Evolutionary conservation across 2,113 vertebrate species (phyloP), one percentile per base, ranked within the genome.

Genomic region (Falco punctatus): DNA sequence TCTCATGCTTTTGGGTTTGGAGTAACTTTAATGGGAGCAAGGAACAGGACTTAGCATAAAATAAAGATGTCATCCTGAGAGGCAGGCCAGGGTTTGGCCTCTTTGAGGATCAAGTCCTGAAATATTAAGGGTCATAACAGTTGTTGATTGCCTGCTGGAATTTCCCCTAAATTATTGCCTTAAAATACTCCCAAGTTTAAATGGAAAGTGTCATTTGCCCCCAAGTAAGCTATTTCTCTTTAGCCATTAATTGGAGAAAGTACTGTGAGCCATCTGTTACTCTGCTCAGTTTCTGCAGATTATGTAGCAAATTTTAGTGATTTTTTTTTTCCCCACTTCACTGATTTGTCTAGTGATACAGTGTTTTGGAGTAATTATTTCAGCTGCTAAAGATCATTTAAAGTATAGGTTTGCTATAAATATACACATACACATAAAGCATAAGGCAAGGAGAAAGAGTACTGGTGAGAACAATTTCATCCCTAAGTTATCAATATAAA

Each of bases 171-270:
- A 59, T 85, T 81, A 54, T 73, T 95, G 26, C 70, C 55, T 92
- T 90, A 73, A 89, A 96, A 91, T 87, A 72, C 74, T 77, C 26
- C 4, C 4, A 30, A 27, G 42, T 92, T 95, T 85, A 92, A 96
- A 95, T 94, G 51, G 58, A 89, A 94, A 89, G 58, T 91, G 78
- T 91, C 20, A 64, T 95, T 96, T 97, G 73, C 40, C 66, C 66
- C 58, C 62, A 86, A 74, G 81, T 90, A 85, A 87, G 66, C 73
- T 85, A 62, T 89, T 97, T 88, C 78, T 94, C 86, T 92, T 91
- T 77, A 88, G 66, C 66, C 26, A 66, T 95, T 97, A 97, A 94
- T 88, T 92, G 91, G 30, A 92, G 78, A 72, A 80, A 85, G 70
- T 55, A 86, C 74, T 71, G 62, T 55, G 64, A 95, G 20, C 67